These are phyloP conservation scores for Yasuhikotakia modesta DNA, from an alignment of 2,797 vertebrate genomes.

Conservation along the genomic window DNA sequence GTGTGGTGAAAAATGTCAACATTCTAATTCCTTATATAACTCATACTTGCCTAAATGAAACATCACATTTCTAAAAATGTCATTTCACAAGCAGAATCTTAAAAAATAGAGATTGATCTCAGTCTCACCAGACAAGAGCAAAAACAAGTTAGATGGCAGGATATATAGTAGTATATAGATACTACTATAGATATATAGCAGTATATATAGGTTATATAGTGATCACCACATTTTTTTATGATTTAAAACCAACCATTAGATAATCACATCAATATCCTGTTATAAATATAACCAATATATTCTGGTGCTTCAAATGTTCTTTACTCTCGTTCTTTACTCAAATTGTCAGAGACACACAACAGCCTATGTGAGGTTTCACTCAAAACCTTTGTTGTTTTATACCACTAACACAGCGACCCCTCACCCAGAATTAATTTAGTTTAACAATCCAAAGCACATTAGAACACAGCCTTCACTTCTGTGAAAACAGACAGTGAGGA, in stretches of 20 bases:
- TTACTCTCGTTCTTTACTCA: background rate
- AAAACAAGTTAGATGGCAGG: background rate
- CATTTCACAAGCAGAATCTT: conserved; percentile 2
- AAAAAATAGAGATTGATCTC: conserved; percentile 7
- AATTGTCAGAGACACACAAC: background rate
- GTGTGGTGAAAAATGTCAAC: background rate
- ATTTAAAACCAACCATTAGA: no score
- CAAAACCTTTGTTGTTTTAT: background rate
- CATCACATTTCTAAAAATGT: background rate
- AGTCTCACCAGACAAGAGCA: conserved; percentile 18
- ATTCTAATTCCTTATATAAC: background rate
- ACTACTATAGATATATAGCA: no score
- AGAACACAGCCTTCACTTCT: conserved; percentile 22
- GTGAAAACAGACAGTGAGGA: conserved; percentile 38
- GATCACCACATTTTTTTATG: background rate
- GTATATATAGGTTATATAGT: background rate
- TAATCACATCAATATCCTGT: no score
- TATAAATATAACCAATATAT: no score
- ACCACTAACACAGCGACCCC: background rate
- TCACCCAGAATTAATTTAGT: background rate
- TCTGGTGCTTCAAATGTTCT: no score
- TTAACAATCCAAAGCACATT: conserved; percentile 28
- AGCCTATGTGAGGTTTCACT: background rate
- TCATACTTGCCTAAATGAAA: no score
- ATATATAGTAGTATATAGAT: no score